Evolutionary conservation across 2,113 vertebrate species (phyloP), one percentile per base, ranked within the genome.

Genomic region (Petaurus breviceps): DNA sequence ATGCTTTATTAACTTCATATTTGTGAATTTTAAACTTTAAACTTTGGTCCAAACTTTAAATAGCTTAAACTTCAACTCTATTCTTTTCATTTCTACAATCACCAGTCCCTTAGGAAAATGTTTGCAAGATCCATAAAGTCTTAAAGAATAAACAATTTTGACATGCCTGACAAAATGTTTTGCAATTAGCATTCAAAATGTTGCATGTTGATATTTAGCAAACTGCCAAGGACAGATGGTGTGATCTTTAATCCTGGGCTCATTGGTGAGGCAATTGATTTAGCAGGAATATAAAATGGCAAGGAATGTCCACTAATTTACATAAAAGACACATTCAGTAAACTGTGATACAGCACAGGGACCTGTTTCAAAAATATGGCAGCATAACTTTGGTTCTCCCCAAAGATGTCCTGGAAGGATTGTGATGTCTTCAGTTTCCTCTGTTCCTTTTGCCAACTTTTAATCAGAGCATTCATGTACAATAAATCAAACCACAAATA

Each of bases 121-220:
- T 23, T 93, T 61, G 0, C 53, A 92, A 93, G 46, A 89, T 50
- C 50, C 53, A 23, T 94, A n/a, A 3, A 92, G 92, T 31, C 47
- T 95, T 57, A 95, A 92, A 94, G 77, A 93, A 94, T 57, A 43
- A 51, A 96, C 19, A 50, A 90, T 95, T 94, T 92, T 96, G 97
- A 84, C 51, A 95, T 3, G 49, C 46, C 9, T 47, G 96, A 94
- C 11, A 94, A 89, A 94, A 92, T 31, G 84, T 43, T 93, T 93
- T 50, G 5, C 23, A 43, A 89, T 52, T 94, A 94, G 55, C 46
- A 92, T 90, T 26, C 11, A 94, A 96, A 93, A 91, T 90, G 26
- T 7, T 92, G 19, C n/a, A 93, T 90, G 95, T 61, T 96, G 94
- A 94, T 24, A 1, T 52, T 43, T 77, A 77, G 68, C 51, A 95